Evolutionary conservation across 2,888 invertebrate genomes (phyloP), one percentile per base, ranked within the genome.

Genomic region (Trypoxylon attenuatum): DNA sequence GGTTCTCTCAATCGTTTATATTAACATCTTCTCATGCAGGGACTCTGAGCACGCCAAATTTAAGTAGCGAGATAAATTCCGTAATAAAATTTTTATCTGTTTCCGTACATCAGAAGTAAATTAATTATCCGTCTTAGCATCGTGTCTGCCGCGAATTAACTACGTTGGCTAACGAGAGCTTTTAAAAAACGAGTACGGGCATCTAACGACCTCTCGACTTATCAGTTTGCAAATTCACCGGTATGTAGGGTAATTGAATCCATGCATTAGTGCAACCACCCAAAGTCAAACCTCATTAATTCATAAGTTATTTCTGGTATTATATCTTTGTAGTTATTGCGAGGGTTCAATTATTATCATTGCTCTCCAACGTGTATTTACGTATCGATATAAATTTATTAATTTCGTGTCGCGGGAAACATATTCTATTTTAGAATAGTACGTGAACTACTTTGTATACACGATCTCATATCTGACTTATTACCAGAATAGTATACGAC

Each of bases 81-180:
- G 41, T 51, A 47, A 57, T 57, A 59, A 70, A 73, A 60, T 58
- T 52, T 55, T 73, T 73, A 65, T 65, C 50, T 53, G 13, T 39
- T 38, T 22, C 16, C 53, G 62, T 42, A 54, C 62, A 62, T 58
- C 66, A 61, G 50, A 47, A 62, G 33, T 66, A 58, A 75, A 75
- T 71, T 71, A 69, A 69, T 73, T 73, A 73, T 75, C 64, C 53
- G 55, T 56, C 43, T 55, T 55, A 46, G 38, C 29, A 53, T 33
- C 33, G 41, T 27, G 39, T 21, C 33, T 42, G 53, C 51, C 45
- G 49, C 51, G 58, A 65, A 76, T 75, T 76, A 72, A 76, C 74
- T 75, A 76, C 51, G 59, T 59, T 57, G 53, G 53, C 73, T 68
- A 68, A 70, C 61, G 68, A 75, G 68, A 56, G 53, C 69, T 75